Conservation (phyloP, 2,888 invertebrate genomes). For the Brachypalpus laphriformis region DNA sequence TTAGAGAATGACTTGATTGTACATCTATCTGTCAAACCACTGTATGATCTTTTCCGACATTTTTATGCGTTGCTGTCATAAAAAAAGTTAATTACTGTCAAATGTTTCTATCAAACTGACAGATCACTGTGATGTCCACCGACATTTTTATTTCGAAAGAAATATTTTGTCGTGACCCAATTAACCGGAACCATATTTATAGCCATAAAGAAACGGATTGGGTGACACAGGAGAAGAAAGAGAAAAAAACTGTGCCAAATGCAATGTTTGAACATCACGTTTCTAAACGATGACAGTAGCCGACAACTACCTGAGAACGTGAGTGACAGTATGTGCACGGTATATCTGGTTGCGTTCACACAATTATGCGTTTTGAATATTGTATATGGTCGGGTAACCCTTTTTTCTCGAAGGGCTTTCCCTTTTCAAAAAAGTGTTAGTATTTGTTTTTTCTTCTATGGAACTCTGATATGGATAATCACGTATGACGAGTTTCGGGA, state of each 20-base stretch:
- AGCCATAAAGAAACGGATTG: conserved; percentile 8
- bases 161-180: conserved; percentile 32
- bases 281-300: conserved; percentile 5
- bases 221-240: background rate
- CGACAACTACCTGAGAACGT: conserved; percentile 41
- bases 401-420: conserved; percentile 31
- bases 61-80: conserved; percentile 19
- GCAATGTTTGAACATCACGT: conserved; percentile 33
- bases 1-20: background rate
- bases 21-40: background rate
- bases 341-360: conserved; percentile 32
- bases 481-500: conserved; percentile 2
- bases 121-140: conserved; percentile 44
- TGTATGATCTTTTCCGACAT: conserved; percentile 14
- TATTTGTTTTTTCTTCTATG: background rate
- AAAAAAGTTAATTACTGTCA: conserved; percentile 31
- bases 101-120: conserved; percentile 28
- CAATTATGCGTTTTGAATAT: conserved; percentile 47
- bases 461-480: background rate
- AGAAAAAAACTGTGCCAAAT: conserved; percentile 17
- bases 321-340: background rate
- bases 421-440: conserved; percentile 40
- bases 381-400: conserved; percentile 17
- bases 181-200: conserved; percentile 44
- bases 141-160: too few species aligned